Conservation (phyloP, 2,888 invertebrate genomes). For the Heliconius erato region DNA sequence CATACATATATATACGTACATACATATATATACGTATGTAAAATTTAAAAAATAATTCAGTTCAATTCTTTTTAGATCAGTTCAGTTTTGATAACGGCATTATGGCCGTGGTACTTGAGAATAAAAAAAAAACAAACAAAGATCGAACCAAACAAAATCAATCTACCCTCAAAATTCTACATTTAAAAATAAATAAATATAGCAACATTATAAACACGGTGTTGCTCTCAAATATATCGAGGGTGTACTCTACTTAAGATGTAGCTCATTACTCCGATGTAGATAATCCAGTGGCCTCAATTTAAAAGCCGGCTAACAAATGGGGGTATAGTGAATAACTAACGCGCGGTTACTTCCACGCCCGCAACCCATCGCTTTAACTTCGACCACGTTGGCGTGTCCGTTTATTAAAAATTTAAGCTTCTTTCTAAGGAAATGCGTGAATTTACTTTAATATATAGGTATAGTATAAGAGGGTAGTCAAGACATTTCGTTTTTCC, state of each 20-base stretch:
- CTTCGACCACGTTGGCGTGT: conserved; percentile 66
- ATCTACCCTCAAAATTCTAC: not conserved
- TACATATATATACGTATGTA: too few relatives aligned
- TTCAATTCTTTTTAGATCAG: too few relatives aligned
- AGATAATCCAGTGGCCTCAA: conserved; percentile 64
- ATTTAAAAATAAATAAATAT: conserved; percentile 1
- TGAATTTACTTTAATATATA: conserved; percentile 1
- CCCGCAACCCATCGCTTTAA: conserved; percentile 75
- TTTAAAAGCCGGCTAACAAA: conserved; percentile 80
- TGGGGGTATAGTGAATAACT: conserved; percentile 82
- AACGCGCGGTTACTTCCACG: conserved; percentile 73
- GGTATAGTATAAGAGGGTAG: not conserved
- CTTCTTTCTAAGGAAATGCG: not conserved
- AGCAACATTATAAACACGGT: not conserved
- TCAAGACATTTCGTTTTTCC: too few relatives aligned
- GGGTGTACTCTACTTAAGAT: conserved; percentile 39
- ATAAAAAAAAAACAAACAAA: too few relatives aligned
- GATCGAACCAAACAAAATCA: not conserved
- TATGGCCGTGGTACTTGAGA: too few relatives aligned
- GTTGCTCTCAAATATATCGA: conserved; percentile 29
- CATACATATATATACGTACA: too few relatives aligned
- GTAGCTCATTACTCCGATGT: conserved; percentile 43
- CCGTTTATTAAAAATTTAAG: conserved; percentile 68
- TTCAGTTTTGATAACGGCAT: too few relatives aligned
- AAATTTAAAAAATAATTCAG: too few relatives aligned